Evolutionary conservation across 2,888 invertebrate species (phyloP).

Genomic region (Scelioninae gen. 1): DNA sequence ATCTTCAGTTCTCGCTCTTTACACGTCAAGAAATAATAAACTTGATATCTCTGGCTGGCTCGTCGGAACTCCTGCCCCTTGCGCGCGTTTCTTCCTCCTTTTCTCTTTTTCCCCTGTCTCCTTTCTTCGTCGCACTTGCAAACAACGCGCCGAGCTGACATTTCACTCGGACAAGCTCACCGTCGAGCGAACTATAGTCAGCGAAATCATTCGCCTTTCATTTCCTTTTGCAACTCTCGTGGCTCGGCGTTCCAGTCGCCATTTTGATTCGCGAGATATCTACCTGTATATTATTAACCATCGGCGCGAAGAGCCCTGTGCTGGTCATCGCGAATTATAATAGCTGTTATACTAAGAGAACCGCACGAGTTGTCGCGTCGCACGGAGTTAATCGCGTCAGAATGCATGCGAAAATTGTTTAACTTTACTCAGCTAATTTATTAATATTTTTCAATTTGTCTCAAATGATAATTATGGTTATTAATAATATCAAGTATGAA

Average conservation of each 20-base stretch:
- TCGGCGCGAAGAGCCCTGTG: slow-evolving; percentile 56
- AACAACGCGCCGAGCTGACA: slow-evolving; percentile 75
- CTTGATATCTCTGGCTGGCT: slow-evolving; percentile 65
- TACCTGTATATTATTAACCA: slow-evolving; percentile 69
- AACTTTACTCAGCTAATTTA: background rate
- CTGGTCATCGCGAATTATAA: slow-evolving; percentile 65
- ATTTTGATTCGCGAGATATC: slow-evolving; percentile 71
- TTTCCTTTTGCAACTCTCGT: slow-evolving; percentile 71
- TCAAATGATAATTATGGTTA: too few species aligned
- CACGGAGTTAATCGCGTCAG: slow-evolving; percentile 27
- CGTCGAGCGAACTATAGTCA: slow-evolving; percentile 69
- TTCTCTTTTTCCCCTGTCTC: slow-evolving; percentile 54
- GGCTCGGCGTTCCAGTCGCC: slow-evolving; percentile 69
- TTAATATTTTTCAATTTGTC: too few species aligned
- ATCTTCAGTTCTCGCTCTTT: slow-evolving; percentile 67
- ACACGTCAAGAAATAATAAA: slow-evolving; percentile 71
- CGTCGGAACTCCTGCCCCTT: slow-evolving; percentile 62
- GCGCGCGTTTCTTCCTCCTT: slow-evolving; percentile 61
- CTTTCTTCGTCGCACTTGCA: slow-evolving; percentile 67
- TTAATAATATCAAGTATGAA: too few species aligned
- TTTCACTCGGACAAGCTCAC: slow-evolving; percentile 74
- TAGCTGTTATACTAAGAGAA: slow-evolving; percentile 59
- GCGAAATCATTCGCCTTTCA: slow-evolving; percentile 71
- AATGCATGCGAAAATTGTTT: slow-evolving; percentile 32
- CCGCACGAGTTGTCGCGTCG: slow-evolving; percentile 50